Evolutionary conservation across 2,888 invertebrate genomes (phyloP).

Genomic region (Cephonodes hylas): DNA sequence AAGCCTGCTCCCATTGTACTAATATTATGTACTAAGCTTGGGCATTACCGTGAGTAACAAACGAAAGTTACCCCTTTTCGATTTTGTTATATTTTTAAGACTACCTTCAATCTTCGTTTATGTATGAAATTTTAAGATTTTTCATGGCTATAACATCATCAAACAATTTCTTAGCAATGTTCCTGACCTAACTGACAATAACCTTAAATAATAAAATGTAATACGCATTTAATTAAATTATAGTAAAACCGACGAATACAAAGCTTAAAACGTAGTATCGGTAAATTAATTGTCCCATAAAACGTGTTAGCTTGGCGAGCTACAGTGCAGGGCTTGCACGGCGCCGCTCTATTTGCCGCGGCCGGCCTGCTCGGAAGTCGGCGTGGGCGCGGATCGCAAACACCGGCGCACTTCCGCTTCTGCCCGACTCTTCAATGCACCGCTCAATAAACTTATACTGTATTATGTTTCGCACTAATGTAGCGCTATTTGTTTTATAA

Average conservation of each 20-base stretch:
- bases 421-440: conserved; percentile 33
- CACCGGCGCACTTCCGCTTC: conserved; percentile 57
- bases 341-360: conserved; percentile 65
- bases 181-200: no score
- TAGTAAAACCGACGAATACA: background rate
- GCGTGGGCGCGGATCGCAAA: conserved; percentile 64
- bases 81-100: no score
- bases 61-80: no score
- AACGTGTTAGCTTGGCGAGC: background rate
- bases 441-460: conserved; percentile 41
- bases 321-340: background rate
- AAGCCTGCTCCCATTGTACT: no score
- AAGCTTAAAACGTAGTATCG: background rate
- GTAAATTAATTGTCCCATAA: background rate
- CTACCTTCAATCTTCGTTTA: no score
- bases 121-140: no score
- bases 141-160: no score
- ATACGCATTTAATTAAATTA: no score
- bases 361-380: conserved; percentile 64
- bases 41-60: no score
- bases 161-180: no score
- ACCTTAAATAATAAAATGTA: no score
- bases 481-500: background rate
- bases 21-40: no score
- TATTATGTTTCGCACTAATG: conserved; percentile 7